Evolutionary conservation across 2,888 invertebrate species (phyloP).

Genomic region (Lasioglossum villosulum): DNA sequence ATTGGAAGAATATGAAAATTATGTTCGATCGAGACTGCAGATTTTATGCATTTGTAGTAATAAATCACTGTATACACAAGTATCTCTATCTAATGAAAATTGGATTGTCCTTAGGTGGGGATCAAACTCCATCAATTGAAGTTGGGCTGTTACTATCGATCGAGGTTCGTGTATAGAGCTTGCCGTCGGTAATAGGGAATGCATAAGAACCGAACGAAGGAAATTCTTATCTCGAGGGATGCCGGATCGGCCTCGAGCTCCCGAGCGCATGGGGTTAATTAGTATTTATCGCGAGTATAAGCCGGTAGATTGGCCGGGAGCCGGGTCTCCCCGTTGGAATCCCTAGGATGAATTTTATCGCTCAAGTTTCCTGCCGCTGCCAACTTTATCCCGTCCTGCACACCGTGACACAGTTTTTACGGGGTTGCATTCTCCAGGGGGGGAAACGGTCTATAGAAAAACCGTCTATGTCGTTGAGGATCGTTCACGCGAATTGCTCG

Average conservation of each 20-base stretch:
- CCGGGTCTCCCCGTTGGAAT: conserved; percentile 13
- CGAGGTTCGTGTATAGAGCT: not conserved
- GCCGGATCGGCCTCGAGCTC: conserved; percentile 10
- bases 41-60: too few species aligned
- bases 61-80: too few species aligned
- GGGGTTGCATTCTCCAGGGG: not conserved
- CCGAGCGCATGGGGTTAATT: conserved; percentile 50
- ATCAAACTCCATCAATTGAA: too few species aligned
- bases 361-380: conserved; percentile 31
- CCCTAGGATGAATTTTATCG: conserved; percentile 53
- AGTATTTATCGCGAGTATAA: conserved; percentile 62
- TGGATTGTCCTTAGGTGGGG: too few species aligned
- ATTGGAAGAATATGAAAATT: too few species aligned
- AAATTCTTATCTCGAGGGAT: conserved; percentile 48
- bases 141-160: not conserved
- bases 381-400: conserved; percentile 23
- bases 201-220: conserved; percentile 39
- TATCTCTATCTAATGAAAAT: too few species aligned
- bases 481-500: not conserved
- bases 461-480: not conserved
- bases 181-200: not conserved
- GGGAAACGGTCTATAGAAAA: not conserved
- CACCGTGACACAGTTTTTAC: conserved; percentile 37
- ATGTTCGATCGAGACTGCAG: too few species aligned
- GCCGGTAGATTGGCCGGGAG: conserved; percentile 41